Evolutionary conservation across 2,113 vertebrate species (phyloP).

Genomic region (Dromas ardeola): DNA sequence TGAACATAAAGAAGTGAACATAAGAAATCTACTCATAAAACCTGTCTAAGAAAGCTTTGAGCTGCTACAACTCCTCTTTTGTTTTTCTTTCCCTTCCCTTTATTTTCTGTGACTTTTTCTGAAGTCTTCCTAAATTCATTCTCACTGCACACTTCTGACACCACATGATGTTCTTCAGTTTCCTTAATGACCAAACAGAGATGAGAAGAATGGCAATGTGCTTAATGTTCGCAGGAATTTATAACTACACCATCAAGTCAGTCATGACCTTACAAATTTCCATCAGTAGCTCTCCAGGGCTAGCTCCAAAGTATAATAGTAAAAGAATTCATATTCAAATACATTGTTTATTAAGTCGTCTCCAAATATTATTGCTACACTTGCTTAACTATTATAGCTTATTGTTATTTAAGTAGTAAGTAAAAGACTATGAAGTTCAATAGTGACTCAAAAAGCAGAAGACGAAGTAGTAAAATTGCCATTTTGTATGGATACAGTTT

Average conservation of each 20-base stretch:
- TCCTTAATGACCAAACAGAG: slow-evolving; percentile 43
- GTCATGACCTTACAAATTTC: slow-evolving; percentile 50
- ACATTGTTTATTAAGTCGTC: background rate
- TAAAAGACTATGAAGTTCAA: background rate
- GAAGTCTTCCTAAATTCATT: slow-evolving; percentile 22
- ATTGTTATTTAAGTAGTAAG: background rate
- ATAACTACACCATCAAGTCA: slow-evolving; percentile 57
- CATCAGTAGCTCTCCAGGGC: background rate
- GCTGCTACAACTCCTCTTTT: background rate
- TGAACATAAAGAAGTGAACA: background rate
- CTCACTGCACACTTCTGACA: background rate
- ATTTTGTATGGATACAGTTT: background rate
- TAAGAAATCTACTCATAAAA: background rate
- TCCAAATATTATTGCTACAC: slow-evolving; percentile 24
- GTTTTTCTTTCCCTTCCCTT: background rate
- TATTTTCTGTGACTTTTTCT: slow-evolving; percentile 50
- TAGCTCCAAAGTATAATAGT: background rate
- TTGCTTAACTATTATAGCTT: background rate
- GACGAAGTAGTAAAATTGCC: background rate
- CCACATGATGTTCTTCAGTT: background rate
- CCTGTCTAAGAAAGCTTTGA: background rate
- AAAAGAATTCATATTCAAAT: slow-evolving; percentile 13
- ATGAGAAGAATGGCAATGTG: slow-evolving; percentile 49
- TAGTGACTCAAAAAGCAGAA: background rate
- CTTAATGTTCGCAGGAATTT: slow-evolving; percentile 45